Evolutionary conservation across 1,140 invertebrate genomes (phyloP).

Genomic region (Zaprionus gabonicus): DNA sequence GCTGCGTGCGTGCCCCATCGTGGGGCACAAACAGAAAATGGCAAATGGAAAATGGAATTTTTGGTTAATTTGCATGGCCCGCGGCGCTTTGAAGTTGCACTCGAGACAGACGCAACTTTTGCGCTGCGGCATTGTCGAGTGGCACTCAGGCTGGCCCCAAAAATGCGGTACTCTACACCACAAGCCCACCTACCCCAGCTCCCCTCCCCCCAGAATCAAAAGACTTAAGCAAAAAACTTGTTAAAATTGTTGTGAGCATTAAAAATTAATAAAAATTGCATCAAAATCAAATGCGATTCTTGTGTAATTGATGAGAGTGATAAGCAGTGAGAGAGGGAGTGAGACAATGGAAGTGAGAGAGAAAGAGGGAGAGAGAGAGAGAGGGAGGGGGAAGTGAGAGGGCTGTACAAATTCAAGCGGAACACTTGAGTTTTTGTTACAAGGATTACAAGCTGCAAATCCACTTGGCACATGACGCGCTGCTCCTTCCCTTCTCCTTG

Average conservation of each 20-base stretch:
- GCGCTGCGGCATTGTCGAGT: constrained; percentile 32
- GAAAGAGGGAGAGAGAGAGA: background rate
- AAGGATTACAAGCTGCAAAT: constrained; percentile 71
- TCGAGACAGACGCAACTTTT: constrained; percentile 50
- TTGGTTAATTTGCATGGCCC: constrained; percentile 50
- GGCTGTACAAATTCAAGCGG: background rate
- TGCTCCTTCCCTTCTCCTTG: background rate
- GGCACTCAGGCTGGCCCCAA: background rate
- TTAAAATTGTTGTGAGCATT: constrained; percentile 6
- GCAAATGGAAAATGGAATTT: constrained; percentile 32
- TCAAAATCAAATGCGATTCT: constrained; percentile 63
- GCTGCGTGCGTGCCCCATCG: background rate
- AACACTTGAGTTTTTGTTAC: constrained; percentile 34
- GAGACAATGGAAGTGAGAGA: background rate
- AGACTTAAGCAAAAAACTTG: constrained; percentile 57
- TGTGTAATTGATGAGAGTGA: constrained; percentile 40
- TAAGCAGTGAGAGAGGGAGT: background rate
- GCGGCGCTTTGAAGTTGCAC: constrained; percentile 45
- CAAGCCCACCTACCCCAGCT: background rate
- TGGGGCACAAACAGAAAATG: background rate
- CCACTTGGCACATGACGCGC: constrained; percentile 74
- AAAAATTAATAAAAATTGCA: constrained; percentile 58
- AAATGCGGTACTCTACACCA: background rate
- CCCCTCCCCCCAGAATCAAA: constrained; percentile 19
- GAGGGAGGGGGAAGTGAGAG: too few species aligned